Evolutionary conservation across 2,888 invertebrate genomes (phyloP).

Genomic region (Belgica antarctica): DNA sequence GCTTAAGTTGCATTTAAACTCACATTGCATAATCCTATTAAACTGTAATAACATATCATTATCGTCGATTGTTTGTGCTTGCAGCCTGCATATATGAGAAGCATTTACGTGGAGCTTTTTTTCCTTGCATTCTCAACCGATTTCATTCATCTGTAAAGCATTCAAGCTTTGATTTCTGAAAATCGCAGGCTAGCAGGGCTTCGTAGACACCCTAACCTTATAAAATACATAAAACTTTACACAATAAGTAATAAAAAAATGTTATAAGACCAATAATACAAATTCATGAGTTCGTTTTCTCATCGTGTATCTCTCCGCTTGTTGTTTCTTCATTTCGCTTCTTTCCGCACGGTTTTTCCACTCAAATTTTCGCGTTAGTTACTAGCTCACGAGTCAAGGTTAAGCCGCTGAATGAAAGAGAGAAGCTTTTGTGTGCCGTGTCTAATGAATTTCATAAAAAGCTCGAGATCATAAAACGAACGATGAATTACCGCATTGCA

Average conservation of each 20-base stretch:
- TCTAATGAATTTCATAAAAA: neutral
- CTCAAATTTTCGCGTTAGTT: neutral
- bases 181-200: neutral
- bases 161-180: neutral
- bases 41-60: constrained; percentile 4
- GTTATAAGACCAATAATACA: neutral
- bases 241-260: neutral
- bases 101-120: too few relatives aligned
- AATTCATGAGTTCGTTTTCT: neutral
- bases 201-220: neutral
- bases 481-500: neutral
- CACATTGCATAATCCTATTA: constrained; percentile 15
- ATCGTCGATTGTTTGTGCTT: neutral
- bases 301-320: neutral
- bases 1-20: neutral
- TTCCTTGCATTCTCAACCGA: too few relatives aligned
- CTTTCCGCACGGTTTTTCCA: neutral
- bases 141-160: neutral
- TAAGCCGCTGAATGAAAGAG: neutral
- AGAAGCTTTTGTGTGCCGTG: neutral
- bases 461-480: neutral
- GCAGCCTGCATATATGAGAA: too few relatives aligned
- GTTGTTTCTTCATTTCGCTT: neutral
- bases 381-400: neutral
- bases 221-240: neutral